Evolutionary conservation across 1,140 invertebrate genomes (phyloP), one percentile per base, ranked within the genome.

Genomic region (Drosophila bocqueti): DNA sequence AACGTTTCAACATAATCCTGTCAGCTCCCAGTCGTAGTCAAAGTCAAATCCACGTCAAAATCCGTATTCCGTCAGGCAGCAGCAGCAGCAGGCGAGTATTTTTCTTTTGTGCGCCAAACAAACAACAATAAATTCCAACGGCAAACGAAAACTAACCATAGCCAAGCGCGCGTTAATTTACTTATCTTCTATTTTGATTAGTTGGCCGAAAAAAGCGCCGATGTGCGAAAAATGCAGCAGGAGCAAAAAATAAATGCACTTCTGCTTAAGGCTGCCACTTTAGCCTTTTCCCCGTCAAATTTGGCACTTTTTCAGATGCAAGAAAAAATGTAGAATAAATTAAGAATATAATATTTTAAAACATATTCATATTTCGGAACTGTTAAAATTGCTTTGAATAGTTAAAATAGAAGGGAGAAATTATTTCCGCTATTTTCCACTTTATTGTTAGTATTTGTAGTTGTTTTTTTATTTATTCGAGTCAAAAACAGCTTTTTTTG

Each of bases 1-100:
- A 81, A 54, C 91, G 81, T 62, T 86, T 87, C 75, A 83, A 79
- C 92, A 93, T 93, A 89, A 79, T 91, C 73, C 36, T 42, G 21
- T 57, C 36, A 57, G n/a, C 49, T 29, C 8, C 58, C 58, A 52
- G n/a, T 16, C 26, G 31, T 10, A 46, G 21, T 24, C 60, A 16
- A 38, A 26, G 31, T 55, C 29, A 49, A 62, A 62, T 38, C 36
- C 57, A 57, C 57, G 10, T 63, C 11, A 36, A 49, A 42, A 61
- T 24, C 18, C n/a, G 42, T 36, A 36, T 60, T 43, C 45, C 42
- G 42, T 59, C 66, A 50, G 26, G 4, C 24, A 46, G 45, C 76
- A 62, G 78, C 18, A 36, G 63, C 45, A 36, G 34, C 34, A 40
- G 38, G n/a, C 38, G 15, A 62, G 5, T 26, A 26, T 36, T 34